Evolutionary conservation across 2,888 invertebrate genomes (phyloP).

Genomic region (Agrochola macilenta): DNA sequence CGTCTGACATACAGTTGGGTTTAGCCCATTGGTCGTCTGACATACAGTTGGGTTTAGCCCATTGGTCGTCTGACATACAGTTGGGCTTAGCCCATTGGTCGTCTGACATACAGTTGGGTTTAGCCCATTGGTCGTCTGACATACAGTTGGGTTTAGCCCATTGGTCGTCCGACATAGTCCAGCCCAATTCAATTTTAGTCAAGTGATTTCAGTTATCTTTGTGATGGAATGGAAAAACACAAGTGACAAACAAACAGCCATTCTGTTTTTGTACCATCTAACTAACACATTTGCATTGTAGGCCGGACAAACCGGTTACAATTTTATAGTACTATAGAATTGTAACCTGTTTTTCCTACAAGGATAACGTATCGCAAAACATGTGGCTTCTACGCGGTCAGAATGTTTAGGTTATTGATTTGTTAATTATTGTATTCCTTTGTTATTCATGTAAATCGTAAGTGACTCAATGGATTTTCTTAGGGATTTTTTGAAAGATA

Average conservation of each 20-base stretch:
- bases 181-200: too few relatives aligned
- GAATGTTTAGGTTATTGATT: not conserved
- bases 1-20: too few relatives aligned
- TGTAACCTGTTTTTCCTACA: constrained; percentile 4
- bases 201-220: too few relatives aligned
- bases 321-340: not conserved
- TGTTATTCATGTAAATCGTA: constrained; percentile 13
- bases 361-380: constrained; percentile 10
- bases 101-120: too few relatives aligned
- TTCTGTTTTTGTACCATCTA: not conserved
- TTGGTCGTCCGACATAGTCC: too few relatives aligned
- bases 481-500: not conserved
- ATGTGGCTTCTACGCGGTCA: not conserved
- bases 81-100: too few relatives aligned
- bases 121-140: too few relatives aligned
- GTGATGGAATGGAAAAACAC: not conserved
- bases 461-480: not conserved
- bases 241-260: not conserved
- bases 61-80: too few relatives aligned
- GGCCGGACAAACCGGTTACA: not conserved
- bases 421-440: not conserved
- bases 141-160: too few relatives aligned
- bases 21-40: too few relatives aligned
- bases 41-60: too few relatives aligned
- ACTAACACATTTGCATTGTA: not conserved